Conservation (phyloP, 1,140 invertebrate species). For the Coelopa frigida region DNA sequence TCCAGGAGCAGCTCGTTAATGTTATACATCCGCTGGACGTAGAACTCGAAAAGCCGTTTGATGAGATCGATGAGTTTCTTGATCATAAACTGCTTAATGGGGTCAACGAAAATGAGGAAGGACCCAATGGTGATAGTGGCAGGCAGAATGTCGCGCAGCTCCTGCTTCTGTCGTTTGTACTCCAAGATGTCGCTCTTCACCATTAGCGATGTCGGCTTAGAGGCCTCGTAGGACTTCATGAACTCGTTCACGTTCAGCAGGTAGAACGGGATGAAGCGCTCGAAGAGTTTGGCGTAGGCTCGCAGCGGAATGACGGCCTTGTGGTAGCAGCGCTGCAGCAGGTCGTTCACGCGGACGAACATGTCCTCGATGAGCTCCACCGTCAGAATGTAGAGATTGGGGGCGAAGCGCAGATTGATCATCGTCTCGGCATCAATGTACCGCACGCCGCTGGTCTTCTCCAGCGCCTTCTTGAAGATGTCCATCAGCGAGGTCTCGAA, state of each 20-base stretch:
- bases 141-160: slow-evolving; percentile 29
- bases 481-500: slow-evolving; percentile 29
- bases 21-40: slow-evolving; percentile 38
- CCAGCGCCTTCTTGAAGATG: slow-evolving; percentile 27
- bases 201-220: slow-evolving; percentile 23
- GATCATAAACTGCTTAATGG: slow-evolving; percentile 30
- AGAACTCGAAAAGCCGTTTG: slow-evolving; percentile 33
- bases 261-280: slow-evolving; percentile 35
- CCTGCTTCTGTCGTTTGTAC: slow-evolving; percentile 32
- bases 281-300: slow-evolving; percentile 24
- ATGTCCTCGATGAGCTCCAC: slow-evolving; percentile 36
- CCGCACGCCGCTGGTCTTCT: slow-evolving; percentile 28
- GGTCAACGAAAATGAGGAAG: slow-evolving; percentile 34
- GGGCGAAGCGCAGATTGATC: slow-evolving; percentile 27
- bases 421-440: slow-evolving; percentile 28
- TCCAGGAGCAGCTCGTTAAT: slow-evolving; percentile 27
- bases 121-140: slow-evolving; percentile 34
- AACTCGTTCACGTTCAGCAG: slow-evolving; percentile 18
- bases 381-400: slow-evolving; percentile 30
- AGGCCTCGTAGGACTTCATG: slow-evolving; percentile 23
- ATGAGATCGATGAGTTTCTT: slow-evolving; percentile 34
- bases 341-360: slow-evolving; percentile 20
- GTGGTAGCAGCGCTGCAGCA: slow-evolving; percentile 22
- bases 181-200: slow-evolving; percentile 35
- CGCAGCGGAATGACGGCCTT: slow-evolving; percentile 26